A percentile compares a stretch with the other conserved stretches of the same genome.
phyloP scores from a whole-genome alignment of 2,113 vertebrate genomes.

The Toxotes jaculatrix region DNA sequence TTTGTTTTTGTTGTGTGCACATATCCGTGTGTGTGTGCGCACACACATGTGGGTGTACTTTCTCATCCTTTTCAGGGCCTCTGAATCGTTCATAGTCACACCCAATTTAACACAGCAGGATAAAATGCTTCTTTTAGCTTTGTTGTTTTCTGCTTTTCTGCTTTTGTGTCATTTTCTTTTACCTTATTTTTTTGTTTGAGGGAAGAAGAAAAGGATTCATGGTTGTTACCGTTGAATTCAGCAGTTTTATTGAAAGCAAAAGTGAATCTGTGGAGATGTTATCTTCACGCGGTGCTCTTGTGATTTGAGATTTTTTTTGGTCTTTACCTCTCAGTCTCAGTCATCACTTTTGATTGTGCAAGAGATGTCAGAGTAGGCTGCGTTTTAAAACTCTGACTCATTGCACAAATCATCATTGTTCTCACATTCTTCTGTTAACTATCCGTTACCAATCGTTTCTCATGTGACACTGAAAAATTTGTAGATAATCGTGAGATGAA shows the following conservation, averaged over 20 bases:
- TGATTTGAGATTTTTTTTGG: conserved; percentile 29
- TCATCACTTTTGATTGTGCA: conserved; percentile 15
- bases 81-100: conserved; percentile 92
- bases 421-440: not conserved
- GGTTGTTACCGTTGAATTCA: conserved; percentile 50
- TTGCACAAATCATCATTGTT: not conserved
- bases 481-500: no score
- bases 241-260: conserved; percentile 30
- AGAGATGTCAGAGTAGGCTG: not conserved
- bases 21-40: conserved; percentile 19
- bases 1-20: conserved; percentile 90
- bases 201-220: conserved; percentile 40
- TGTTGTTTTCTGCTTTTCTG: conserved; percentile 78
- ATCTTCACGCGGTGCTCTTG: conserved; percentile 17
- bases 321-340: conserved; percentile 17
- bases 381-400: conserved; percentile 1
- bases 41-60: conserved; percentile 81
- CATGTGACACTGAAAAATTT: not conserved
- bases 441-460: not conserved
- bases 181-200: conserved; percentile 40
- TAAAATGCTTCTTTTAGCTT: conserved; percentile 82
- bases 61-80: conserved; percentile 85
- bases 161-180: conserved; percentile 52
- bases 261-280: conserved; percentile 42
- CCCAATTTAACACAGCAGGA: conserved; percentile 91